A percentile compares a stretch with the other conserved stretches of the same genome.
These are phyloP conservation scores for Coregonus clupeaformis DNA, from an alignment of 2,113 vertebrate species.

Conservation along the genomic window DNA sequence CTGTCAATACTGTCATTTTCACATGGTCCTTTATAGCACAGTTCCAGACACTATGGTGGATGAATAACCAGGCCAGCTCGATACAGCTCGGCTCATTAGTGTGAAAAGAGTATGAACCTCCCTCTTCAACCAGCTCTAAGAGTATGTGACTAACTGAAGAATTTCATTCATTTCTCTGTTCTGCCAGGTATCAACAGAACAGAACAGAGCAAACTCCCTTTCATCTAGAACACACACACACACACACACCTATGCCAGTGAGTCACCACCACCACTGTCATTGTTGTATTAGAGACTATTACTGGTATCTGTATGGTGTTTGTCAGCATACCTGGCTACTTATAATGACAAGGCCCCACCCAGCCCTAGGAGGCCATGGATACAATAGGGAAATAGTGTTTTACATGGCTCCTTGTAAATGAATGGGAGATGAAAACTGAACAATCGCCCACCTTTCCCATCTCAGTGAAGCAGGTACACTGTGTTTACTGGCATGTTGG, in stretches of 20 bases:
- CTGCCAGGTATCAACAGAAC: slow-evolving; percentile 41
- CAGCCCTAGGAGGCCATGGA: too few species aligned
- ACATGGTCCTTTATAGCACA: too few species aligned
- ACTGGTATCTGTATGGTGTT: not conserved
- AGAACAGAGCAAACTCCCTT: slow-evolving; percentile 12
- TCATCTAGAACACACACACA: not conserved
- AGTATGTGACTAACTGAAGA: slow-evolving; percentile 19
- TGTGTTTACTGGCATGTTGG: not conserved
- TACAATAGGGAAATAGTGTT: not conserved
- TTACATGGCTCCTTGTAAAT: not conserved
- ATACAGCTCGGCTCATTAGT: too few species aligned
- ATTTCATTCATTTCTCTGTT: slow-evolving; percentile 27
- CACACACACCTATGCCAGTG: too few species aligned
- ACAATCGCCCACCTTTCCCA: not conserved
- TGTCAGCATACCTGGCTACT: too few species aligned
- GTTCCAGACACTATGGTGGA: too few species aligned
- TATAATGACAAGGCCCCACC: too few species aligned
- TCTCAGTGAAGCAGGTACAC: not conserved
- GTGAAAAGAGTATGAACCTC: too few species aligned
- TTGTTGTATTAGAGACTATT: not conserved
- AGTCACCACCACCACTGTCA: not conserved
- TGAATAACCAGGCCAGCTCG: too few species aligned
- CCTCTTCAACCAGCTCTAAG: too few species aligned
- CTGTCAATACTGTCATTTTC: too few species aligned
- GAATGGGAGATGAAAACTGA: not conserved